These are phyloP conservation scores for Colaptes auratus DNA, from an alignment of 2,113 vertebrate species.

Conservation along the genomic window DNA sequence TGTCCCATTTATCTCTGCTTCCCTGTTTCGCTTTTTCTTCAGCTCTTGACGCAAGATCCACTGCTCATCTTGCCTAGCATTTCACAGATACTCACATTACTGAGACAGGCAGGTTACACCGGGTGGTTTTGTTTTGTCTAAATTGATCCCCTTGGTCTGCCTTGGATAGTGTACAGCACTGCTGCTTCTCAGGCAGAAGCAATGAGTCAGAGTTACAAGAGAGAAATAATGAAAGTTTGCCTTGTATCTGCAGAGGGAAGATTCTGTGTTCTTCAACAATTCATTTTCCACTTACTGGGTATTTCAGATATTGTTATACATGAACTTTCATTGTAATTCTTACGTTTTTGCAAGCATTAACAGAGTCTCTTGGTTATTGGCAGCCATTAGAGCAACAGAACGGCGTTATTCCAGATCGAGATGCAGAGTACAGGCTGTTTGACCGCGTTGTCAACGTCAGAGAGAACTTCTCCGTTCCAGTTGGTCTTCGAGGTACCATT, in stretches of 20 bases:
- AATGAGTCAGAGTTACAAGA: neutral
- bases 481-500: slow-evolving; percentile 93
- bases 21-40: neutral
- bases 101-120: neutral
- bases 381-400: slow-evolving; percentile 95
- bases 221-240: neutral
- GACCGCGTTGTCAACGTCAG: slow-evolving; percentile 95
- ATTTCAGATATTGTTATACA: neutral
- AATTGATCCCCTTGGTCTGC: neutral
- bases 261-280: neutral
- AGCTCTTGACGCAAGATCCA: neutral
- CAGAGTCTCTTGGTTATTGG: neutral
- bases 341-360: neutral
- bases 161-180: neutral
- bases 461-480: slow-evolving; percentile 92
- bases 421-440: slow-evolving; percentile 91
- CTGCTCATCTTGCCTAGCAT: neutral
- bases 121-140: neutral
- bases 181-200: neutral
- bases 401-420: slow-evolving; percentile 89
- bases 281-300: neutral
- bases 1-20: neutral
- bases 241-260: neutral
- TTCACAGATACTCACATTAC: neutral
- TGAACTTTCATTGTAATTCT: neutral